Evolutionary conservation across 2,113 vertebrate genomes (phyloP).

Genomic region (Pteropus alecto): DNA sequence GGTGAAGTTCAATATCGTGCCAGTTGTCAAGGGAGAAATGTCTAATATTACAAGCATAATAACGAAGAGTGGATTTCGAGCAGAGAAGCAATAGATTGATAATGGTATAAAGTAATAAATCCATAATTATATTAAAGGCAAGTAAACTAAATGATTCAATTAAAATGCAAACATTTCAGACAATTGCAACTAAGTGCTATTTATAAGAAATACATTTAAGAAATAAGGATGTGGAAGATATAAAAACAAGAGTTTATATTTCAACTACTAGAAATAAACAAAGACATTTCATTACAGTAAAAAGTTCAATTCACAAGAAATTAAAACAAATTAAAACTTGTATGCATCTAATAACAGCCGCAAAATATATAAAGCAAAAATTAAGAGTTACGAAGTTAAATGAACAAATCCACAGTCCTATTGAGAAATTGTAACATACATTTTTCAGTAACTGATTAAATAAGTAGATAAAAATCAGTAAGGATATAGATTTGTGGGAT

Average conservation of each 20-base stretch:
- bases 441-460: conserved; percentile 21
- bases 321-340: neutral
- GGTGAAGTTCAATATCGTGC: neutral
- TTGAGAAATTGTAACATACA: neutral
- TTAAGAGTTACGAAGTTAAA: neutral
- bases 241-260: neutral
- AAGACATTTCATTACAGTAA: neutral
- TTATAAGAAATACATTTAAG: neutral
- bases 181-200: neutral
- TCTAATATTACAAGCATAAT: neutral
- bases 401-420: neutral
- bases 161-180: neutral
- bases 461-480: neutral
- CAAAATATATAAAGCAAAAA: neutral
- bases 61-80: neutral
- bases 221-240: neutral
- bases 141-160: neutral
- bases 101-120: neutral
- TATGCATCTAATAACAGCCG: neutral
- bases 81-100: neutral
- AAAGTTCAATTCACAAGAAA: neutral
- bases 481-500: neutral
- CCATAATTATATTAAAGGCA: neutral
- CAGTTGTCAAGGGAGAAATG: neutral
- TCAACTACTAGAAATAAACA: neutral